A percentile compares a stretch with the other conserved stretches of the same genome.
These are phyloP conservation scores for Bilobella aurantiaca DNA, from an alignment of 1,140 invertebrate species.

Conservation along the genomic window DNA sequence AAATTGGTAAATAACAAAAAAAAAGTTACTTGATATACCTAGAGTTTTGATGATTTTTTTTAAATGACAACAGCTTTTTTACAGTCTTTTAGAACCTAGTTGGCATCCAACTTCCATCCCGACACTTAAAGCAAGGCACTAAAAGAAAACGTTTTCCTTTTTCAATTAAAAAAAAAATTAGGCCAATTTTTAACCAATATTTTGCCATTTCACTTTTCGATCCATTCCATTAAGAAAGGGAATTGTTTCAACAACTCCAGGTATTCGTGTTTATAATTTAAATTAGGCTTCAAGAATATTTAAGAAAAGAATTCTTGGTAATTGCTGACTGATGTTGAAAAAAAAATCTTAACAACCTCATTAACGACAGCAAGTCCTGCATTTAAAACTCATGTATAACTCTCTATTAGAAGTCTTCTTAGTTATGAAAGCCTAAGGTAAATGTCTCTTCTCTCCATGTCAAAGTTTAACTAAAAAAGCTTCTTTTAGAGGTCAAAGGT, in stretches of 20 bases:
- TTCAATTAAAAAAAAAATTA: neutral
- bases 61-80: neutral
- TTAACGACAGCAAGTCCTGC: neutral
- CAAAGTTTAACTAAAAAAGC: too few relatives aligned
- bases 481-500: too few relatives aligned
- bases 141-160: too few relatives aligned
- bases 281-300: neutral
- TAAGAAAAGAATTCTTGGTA: neutral
- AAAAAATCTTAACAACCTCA: too few relatives aligned
- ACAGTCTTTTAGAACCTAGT: neutral
- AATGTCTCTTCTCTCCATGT: neutral
- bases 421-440: neutral
- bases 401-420: neutral
- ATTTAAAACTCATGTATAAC: too few relatives aligned
- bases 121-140: too few relatives aligned
- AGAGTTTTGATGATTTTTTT: neutral
- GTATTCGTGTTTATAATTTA: neutral
- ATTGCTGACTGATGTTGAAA: too few relatives aligned
- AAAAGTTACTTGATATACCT: neutral
- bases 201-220: neutral
- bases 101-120: conserved; percentile 1
- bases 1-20: neutral
- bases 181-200: neutral
- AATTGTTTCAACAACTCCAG: neutral
- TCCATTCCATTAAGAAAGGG: too few relatives aligned